Evolutionary conservation across 2,797 vertebrate genomes (phyloP), one percentile per base, ranked within the genome.

Genomic region (Hoplostethus atlanticus): DNA sequence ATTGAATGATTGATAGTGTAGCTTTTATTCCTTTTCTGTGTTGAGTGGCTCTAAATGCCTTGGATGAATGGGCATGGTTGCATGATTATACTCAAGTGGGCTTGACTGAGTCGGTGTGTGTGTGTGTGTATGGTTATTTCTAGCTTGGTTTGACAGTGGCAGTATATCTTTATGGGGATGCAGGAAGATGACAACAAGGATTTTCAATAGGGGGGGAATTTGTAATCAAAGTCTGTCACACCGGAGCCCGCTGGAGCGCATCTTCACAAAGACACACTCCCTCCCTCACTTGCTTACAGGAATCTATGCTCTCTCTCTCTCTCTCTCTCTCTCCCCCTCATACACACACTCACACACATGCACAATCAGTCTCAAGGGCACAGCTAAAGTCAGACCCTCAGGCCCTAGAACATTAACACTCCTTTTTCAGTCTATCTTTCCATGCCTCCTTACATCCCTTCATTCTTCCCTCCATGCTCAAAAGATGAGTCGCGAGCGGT

Each of bases 311-410:
- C n/a, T 4, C 47, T 7, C 47, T n/a, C 42, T 21, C 25, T 13
- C 62, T 11, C 47, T 30, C 28, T 28, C 52, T 16, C 31, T 21
- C 28, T 6, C 15, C 7, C 34, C n/a, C 31, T 21, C 65, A 15
- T 36, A 30, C 61, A 71, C 74, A 69, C 73, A 76, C 64, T 25
- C 36, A 7, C 54, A 16, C 48, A 68, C 77, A 71, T 51, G 71
- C 73, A 81, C 76, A 67, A 64, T 79, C 77, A 88, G 86, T 85
- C 87, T 92, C 88, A 91, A 92, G 91, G 92, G 83, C 91, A 91
- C 59, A 79, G 81, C 74, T 88, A 89, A 93, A 93, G 88, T 92
- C 84, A 90, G 68, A 85, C 81, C 84, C 9, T 60, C 62, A 47
- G 79, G 80, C 73, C 69, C 0, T 50, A 72, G 84, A 86, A 82